Conservation (phyloP, 1,140 invertebrate genomes). For the Berghia stephanieae region DNA sequence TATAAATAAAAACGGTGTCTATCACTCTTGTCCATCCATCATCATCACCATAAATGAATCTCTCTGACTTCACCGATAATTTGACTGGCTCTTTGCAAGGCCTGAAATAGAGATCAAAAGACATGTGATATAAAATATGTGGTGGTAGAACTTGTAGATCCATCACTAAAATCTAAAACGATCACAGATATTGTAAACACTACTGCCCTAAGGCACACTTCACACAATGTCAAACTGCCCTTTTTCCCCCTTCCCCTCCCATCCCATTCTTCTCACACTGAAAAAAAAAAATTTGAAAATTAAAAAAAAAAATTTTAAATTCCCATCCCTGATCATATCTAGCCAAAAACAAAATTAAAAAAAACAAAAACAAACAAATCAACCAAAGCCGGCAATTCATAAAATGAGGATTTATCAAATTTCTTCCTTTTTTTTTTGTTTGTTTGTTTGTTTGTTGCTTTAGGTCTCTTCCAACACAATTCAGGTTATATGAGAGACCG, state of each 20-base stretch:
- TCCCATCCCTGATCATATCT: background rate
- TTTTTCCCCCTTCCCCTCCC: background rate
- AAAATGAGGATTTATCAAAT: background rate
- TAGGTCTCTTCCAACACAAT: no score
- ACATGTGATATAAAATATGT: background rate
- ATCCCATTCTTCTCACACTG: background rate
- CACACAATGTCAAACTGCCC: background rate
- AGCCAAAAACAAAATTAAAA: background rate
- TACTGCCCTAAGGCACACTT: background rate
- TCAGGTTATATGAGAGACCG: no score
- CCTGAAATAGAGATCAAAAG: constrained; percentile 41
- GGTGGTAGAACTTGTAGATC: background rate
- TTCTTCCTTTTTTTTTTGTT: no score
- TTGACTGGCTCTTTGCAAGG: constrained; percentile 54
- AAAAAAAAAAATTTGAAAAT: background rate
- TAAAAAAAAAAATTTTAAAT: background rate
- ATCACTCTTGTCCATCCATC: no score
- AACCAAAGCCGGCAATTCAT: background rate
- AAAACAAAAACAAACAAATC: background rate
- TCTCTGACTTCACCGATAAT: constrained; percentile 57
- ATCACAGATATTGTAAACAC: background rate
- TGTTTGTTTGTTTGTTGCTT: no score
- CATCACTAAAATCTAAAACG: no score
- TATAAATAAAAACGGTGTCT: no score
- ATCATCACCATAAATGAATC: constrained; percentile 55